Evolutionary conservation across 2,113 vertebrate genomes (phyloP), one percentile per base, ranked within the genome.

Genomic region (Turnix velox): DNA sequence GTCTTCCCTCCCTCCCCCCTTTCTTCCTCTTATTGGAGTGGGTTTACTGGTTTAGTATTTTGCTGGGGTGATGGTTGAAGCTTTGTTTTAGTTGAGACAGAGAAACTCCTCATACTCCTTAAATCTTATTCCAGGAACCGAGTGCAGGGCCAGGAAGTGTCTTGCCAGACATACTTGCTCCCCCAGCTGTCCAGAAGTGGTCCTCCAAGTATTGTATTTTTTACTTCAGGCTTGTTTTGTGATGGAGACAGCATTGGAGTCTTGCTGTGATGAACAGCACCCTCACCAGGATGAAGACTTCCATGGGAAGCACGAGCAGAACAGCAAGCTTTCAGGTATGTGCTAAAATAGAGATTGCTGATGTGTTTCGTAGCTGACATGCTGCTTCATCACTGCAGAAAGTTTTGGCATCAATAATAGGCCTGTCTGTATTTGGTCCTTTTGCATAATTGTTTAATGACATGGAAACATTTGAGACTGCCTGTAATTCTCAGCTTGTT

Each of bases 271-370:
- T 18, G 95, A 98, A 84, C 96, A 97, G 54, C 67, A 84, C 96
- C 95, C 93, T 77, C 95, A 85, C 78, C 97, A 95, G 90, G 90
- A 77, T 63, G 97, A 95, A 72, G 93, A 92, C 37, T 78, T 95
- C 5, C 87, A 67, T 7, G 69, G 73, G 76, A 97, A 94, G 72
- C 54, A 58, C 2, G 97, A 97, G 43, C 96, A 95, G 93, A 97
- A 31, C 94, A 92, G 91, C 72, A 97, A 96, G 75, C 86, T 96
- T 52, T 42, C 96, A 96, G 97, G 97, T 98, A 96, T 22, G 79
- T 92, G 75, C 94, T 86, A 33, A 48, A 91, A 49, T 8, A 52
- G 27, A 18, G 18, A 40, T 23, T 33, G 18, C 28, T 43, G 22
- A 20, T 30, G 22, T 1, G 1, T 46, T 92, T 59, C 74, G 25